Percentiles rank a stretch among this genome's conserved stretches.
These are phyloP conservation scores for Epistrophe eligans DNA, from an alignment of 2,888 invertebrate genomes.

Conservation along the genomic window DNA sequence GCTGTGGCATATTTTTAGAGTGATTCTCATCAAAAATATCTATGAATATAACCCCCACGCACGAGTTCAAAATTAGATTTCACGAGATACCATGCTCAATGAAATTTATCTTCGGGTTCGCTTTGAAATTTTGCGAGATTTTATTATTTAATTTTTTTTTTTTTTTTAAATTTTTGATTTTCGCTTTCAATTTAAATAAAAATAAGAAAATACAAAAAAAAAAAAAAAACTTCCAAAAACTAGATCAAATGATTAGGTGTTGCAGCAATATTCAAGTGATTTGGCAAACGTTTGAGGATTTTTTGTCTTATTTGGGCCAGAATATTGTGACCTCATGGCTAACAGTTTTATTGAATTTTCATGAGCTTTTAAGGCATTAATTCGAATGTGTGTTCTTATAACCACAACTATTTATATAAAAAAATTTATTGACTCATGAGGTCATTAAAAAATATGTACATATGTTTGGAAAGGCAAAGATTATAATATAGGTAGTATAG, in stretches of 20 bases:
- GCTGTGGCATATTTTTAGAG: constrained; percentile 74
- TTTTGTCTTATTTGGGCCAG: constrained; percentile 50
- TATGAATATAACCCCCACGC: constrained; percentile 72
- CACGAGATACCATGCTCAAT: constrained; percentile 70
- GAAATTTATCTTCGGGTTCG: constrained; percentile 61
- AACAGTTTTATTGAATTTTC: constrained; percentile 35
- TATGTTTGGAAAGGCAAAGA: constrained; percentile 36
- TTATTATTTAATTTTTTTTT: constrained; percentile 26
- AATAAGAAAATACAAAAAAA: background rate
- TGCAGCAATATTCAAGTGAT: constrained; percentile 24
- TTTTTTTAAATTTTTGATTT: background rate
- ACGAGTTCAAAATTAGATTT: constrained; percentile 67
- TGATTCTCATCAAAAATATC: constrained; percentile 75
- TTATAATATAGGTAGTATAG: background rate
- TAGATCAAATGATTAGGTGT: constrained; percentile 42
- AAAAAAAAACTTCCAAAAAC: constrained; percentile 21
- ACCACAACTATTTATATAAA: background rate
- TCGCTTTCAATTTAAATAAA: constrained; percentile 13
- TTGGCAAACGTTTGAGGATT: constrained; percentile 34
- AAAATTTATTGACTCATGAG: constrained; percentile 44
- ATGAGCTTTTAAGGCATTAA: constrained; percentile 65
- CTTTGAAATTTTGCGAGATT: constrained; percentile 46
- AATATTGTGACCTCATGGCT: constrained; percentile 50
- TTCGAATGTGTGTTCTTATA: constrained; percentile 15
- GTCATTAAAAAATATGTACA: constrained; percentile 43